A percentile compares a stretch with the other conserved stretches of the same genome.
phyloP scores from a whole-genome alignment of 1,140 invertebrate species.

The Drosophila biarmipes region DNA sequence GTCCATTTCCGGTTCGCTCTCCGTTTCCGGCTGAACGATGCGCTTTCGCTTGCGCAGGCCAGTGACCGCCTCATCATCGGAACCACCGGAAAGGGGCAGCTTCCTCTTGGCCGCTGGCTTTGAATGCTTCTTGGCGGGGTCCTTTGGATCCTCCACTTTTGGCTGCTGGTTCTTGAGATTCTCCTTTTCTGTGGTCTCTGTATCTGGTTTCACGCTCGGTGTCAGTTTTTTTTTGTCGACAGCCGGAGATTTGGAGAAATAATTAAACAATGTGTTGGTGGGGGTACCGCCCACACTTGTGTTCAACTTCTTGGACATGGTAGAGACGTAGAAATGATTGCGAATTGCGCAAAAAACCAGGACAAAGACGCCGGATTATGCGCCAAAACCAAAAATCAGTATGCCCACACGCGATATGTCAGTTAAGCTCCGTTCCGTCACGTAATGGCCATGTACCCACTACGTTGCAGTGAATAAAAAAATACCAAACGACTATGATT shows the following conservation, averaged over 20 bases:
- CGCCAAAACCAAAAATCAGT: conserved; percentile 47
- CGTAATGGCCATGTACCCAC: neutral
- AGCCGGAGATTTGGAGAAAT: conserved; percentile 86
- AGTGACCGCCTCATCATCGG: conserved; percentile 81
- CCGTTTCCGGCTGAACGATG: conserved; percentile 85
- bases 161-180: conserved; percentile 45
- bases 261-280: conserved; percentile 87
- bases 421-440: neutral
- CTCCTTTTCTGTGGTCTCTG: conserved; percentile 52
- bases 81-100: conserved; percentile 51
- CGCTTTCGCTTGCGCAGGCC: conserved; percentile 80
- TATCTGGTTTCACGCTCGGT: conserved; percentile 53
- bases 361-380: conserved; percentile 57
- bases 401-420: neutral
- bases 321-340: conserved; percentile 5
- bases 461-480: neutral
- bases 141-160: conserved; percentile 11
- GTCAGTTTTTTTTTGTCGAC: conserved; percentile 84
- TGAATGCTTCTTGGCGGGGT: neutral
- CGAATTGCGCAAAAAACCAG: conserved; percentile 10
- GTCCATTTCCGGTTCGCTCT: conserved; percentile 81
- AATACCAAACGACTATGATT: neutral
- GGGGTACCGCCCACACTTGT: conserved; percentile 65
- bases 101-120: conserved; percentile 44
- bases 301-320: conserved; percentile 78